Percentiles rank a stretch among this genome's conserved stretches.
These are phyloP conservation scores for Tylochromis polylepis DNA, from an alignment of 2,113 vertebrate genomes.

Conservation along the genomic window DNA sequence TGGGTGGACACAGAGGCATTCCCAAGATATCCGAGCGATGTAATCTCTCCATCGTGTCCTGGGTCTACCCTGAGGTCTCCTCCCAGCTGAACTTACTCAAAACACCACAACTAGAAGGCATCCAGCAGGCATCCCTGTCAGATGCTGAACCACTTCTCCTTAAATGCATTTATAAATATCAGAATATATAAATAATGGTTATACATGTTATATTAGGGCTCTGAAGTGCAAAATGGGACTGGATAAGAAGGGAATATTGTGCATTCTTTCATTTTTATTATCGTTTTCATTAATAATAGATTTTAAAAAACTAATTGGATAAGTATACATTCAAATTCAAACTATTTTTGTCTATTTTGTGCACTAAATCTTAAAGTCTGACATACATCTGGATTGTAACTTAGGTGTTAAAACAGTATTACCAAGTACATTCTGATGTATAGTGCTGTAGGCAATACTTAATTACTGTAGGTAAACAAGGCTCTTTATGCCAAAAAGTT, in stretches of 20 bases:
- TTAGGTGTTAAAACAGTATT: background rate
- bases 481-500: too few species aligned
- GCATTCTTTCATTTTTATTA: background rate
- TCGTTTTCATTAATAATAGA: background rate
- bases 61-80: fast-evolving
- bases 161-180: fast-evolving
- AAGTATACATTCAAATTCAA: background rate
- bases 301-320: background rate
- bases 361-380: background rate
- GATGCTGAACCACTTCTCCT: background rate
- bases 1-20: background rate
- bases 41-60: background rate
- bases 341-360: background rate
- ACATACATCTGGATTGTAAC: background rate
- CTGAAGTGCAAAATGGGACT: background rate
- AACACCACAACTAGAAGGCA: background rate
- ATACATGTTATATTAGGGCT: background rate
- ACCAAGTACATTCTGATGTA: background rate
- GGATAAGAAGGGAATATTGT: background rate
- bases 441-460: background rate
- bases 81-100: background rate
- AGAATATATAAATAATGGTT: background rate
- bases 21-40: background rate
- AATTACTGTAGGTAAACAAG: too few species aligned
- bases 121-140: background rate